phyloP scores from a whole-genome alignment of 2,113 vertebrate species.

The Pteruthius melanotis region DNA sequence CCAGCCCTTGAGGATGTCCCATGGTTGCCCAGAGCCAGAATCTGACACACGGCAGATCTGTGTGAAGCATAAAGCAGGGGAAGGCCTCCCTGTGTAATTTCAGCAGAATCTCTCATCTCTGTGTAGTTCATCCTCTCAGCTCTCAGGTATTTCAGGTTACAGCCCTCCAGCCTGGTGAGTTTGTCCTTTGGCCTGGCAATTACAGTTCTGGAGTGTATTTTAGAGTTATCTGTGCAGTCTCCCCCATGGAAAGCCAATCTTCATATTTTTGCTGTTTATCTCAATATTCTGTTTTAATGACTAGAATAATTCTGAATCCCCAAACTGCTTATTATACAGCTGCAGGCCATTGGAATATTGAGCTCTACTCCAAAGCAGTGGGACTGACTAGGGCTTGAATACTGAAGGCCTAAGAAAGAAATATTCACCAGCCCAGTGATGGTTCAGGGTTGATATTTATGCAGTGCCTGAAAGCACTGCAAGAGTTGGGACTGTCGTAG shows the following conservation, averaged over 20 bases:
- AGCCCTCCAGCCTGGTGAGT: not conserved
- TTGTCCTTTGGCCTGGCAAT: not conserved
- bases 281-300: conserved; percentile 34
- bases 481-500: not conserved
- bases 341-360: conserved; percentile 18
- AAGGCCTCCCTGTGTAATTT: not conserved
- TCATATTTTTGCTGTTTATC: conserved; percentile 30
- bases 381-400: not conserved
- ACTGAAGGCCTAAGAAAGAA: not conserved
- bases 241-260: not conserved
- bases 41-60: not conserved
- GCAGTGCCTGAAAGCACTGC: not conserved
- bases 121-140: not conserved
- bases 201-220: not conserved
- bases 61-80: not conserved
- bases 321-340: conserved; percentile 4
- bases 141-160: not conserved
- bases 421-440: not conserved
- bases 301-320: conserved; percentile 8
- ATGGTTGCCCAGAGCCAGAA: not conserved
- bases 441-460: not conserved
- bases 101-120: not conserved
- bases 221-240: not conserved
- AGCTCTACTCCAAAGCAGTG: not conserved
- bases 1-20: accelerated